A percentile compares a stretch with the other conserved stretches of the same genome.
Conservation (phyloP, 1,140 invertebrate species). For the Heterodera schachtii region DNA sequence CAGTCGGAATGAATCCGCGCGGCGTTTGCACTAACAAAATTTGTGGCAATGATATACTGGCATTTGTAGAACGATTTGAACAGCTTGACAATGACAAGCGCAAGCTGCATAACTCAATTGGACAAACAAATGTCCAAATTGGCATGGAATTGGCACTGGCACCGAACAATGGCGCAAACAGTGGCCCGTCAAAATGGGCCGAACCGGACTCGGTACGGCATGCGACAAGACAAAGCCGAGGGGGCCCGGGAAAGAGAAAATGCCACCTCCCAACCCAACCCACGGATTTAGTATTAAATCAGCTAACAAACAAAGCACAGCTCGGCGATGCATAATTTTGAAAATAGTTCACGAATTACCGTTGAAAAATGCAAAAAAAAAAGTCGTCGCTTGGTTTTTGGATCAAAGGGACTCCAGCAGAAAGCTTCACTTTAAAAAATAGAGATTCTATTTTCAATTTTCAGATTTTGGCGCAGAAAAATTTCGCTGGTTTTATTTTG, state of each 20-base stretch:
- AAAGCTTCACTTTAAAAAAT: no score
- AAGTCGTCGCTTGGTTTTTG: not conserved
- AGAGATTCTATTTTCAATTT: not conserved
- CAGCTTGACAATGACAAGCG: no score
- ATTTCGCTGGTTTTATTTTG: not conserved
- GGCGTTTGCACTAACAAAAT: not conserved
- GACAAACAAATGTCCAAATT: no score
- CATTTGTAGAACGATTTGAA: not conserved
- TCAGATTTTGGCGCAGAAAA: not conserved
- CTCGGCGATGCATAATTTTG: not conserved
- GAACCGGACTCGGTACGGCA: not conserved
- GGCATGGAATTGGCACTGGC: no score
- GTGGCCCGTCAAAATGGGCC: not conserved
- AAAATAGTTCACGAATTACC: not conserved
- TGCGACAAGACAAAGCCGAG: no score
- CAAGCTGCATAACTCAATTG: no score
- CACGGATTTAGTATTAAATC: no score
- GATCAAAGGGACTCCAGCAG: no score
- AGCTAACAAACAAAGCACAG: no score
- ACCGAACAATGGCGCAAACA: not conserved
- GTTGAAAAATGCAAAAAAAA: not conserved
- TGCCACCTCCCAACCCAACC: no score
- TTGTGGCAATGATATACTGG: not conserved
- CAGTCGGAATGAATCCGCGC: slow-evolving; percentile 16
- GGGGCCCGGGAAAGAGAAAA: no score